Evolutionary conservation across 2,888 invertebrate species (phyloP).

Genomic region (Autographa pulchrina): DNA sequence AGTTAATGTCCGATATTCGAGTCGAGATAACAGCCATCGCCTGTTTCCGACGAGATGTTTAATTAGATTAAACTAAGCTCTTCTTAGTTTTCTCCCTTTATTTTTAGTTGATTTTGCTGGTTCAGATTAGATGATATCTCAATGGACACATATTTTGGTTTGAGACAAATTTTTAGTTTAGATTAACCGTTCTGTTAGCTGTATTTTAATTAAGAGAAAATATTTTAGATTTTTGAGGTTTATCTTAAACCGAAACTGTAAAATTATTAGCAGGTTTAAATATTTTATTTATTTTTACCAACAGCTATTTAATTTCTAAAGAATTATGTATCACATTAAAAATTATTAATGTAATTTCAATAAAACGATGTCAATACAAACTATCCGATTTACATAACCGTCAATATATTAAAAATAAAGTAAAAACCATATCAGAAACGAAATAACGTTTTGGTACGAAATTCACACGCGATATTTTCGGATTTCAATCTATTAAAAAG

Average conservation of each 20-base stretch:
- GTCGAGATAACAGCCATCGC: slow-evolving; percentile 75
- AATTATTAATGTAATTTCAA: slow-evolving; percentile 6
- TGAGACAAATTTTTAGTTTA: background rate
- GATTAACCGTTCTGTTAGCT: background rate
- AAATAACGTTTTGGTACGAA: slow-evolving; percentile 21
- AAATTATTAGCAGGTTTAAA: background rate
- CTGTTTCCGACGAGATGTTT: slow-evolving; percentile 74
- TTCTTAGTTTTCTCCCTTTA: slow-evolving; percentile 51
- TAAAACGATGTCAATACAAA: slow-evolving; percentile 22
- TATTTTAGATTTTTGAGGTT: background rate
- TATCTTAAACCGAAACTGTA: background rate
- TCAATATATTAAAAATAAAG: slow-evolving; percentile 19
- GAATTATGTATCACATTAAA: background rate
- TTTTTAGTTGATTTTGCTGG: slow-evolving; percentile 45
- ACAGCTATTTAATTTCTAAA: background rate
- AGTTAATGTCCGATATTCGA: slow-evolving; percentile 77
- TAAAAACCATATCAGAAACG: slow-evolving; percentile 19
- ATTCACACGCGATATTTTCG: slow-evolving; percentile 49
- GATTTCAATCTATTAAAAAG: slow-evolving; percentile 49
- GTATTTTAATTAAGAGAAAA: background rate
- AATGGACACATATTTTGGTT: background rate
- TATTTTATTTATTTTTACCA: background rate
- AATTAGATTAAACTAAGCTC: slow-evolving; percentile 75
- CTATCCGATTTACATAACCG: slow-evolving; percentile 29
- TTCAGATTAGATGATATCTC: slow-evolving; percentile 12